Evolutionary conservation across 2,113 vertebrate genomes (phyloP), one percentile per base, ranked within the genome.

Genomic region (Charina bottae): DNA sequence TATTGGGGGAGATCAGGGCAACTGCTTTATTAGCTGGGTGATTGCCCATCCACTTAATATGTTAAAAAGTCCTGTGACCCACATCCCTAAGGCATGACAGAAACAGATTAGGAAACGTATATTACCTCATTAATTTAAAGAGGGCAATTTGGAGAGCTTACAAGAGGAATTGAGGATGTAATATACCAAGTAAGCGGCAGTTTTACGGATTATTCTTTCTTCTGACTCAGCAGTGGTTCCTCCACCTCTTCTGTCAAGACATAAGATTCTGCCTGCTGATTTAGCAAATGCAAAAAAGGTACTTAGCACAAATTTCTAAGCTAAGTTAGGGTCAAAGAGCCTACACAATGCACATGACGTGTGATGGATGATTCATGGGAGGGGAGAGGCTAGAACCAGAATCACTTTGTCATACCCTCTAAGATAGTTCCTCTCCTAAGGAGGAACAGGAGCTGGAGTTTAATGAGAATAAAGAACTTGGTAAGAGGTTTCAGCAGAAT

Each of bases 111-210:
- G 88, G 49, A 91, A 91, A 89, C 46, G 83, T 46, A 46, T 68
- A 87, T 54, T 68, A 90, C 83, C 56, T 46, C n/a, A 90, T 54
- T 88, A 2, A 89, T 92, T 91, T 90, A 89, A 90, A 46, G 93
- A 89, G 86, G 89, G 72, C 83, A 49, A 53, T 78, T 58, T 56
- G 53, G 88, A 93, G 94, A 85, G 53, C 33, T 55, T 62, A 83
- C 87, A 56, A 85, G 13, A 24, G 11, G 24, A 26, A 53, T 23
- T 87, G 0, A 15, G 55, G 88, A 83, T 78, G 17, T 72, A 46
- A 26, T 85, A 12, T 6, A 13, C 15, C 86, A 85, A 62, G 21
- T 89, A 2, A 0, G 21, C 15, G 5, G 64, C 83, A 83, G 58
- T 64, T 87, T 92, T 55, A 8, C 19, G 1, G 37, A 23, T 7